Base-by-base conservation (phyloP, 2,888 invertebrate species). In the Polietes domitor region DNA sequence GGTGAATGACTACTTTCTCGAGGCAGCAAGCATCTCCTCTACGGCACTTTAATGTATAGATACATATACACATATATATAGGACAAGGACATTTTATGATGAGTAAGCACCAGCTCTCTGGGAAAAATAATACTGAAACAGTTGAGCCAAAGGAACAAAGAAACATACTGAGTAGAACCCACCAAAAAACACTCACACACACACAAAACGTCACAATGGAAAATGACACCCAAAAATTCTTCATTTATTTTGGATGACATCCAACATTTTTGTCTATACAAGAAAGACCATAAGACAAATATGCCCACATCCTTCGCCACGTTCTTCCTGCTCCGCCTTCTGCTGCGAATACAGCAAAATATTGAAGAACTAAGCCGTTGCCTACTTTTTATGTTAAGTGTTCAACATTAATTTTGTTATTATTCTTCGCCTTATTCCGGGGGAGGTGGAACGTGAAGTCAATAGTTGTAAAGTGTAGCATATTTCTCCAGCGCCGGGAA, bases 11-110 rank as follows among this genome's bases (percentile, higher is more conserved):
- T 26, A 58, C 47, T 47, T 47, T 47, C n/a, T 47, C 4, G 26
- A 24, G 58, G 26, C n/a, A 41, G 1, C n/a, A n/a, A 19, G 41
- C 21, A 41, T 2, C 65, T 65, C 2, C 41, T 63, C 37, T 63
- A 28, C 15, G 12, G 19, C n/a, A 1, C n/a, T n/a, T n/a, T n/a
- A n/a, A n/a, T n/a, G n/a, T n/a, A n/a, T n/a, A n/a, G n/a, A n/a
- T n/a, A n/a, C n/a, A n/a, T n/a, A n/a, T n/a, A n/a, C n/a, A n/a
- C n/a, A n/a, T n/a, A 68, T 21, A 81, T 81, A 81, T 81, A 53
- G 83, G 83, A 81, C 83, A 84, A 84, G 83, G 83, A 84, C 83
- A 84, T 78, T 84, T 81, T 84, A 61, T 84, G 83, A 84, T 84
- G 83, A 84, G 72, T 78, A 81, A 84, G 83, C 83, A 80, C n/a